These are phyloP conservation scores for Cathartes aura DNA, from an alignment of 2,113 vertebrate species.

Conservation along the genomic window DNA sequence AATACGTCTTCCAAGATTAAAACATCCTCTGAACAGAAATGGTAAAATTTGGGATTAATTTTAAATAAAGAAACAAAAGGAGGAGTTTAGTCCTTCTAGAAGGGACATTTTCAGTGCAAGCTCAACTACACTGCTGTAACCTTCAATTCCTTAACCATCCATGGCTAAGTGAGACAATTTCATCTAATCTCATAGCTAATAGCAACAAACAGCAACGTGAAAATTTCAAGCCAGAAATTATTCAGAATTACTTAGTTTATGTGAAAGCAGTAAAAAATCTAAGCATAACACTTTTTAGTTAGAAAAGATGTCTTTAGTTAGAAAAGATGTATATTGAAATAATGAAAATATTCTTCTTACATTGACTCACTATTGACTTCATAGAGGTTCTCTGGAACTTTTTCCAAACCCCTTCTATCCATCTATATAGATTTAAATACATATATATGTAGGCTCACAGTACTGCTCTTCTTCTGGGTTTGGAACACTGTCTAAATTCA, in stretches of 20 bases:
- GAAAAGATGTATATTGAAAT: background rate
- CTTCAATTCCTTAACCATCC: background rate
- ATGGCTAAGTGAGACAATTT: background rate
- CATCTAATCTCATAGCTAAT: background rate
- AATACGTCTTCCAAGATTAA: background rate
- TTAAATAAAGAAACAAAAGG: background rate
- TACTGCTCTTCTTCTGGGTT: background rate
- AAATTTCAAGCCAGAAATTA: background rate
- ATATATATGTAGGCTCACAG: background rate
- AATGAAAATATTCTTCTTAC: background rate
- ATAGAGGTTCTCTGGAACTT: background rate
- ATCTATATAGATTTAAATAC: background rate
- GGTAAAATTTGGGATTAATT: background rate
- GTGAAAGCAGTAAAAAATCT: background rate
- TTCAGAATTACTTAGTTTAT: background rate
- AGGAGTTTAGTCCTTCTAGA: background rate
- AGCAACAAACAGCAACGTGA: background rate
- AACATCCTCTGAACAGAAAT: background rate
- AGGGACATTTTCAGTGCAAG: background rate
- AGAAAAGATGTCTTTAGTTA: background rate
- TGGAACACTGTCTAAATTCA: background rate
- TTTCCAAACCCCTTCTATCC: background rate
- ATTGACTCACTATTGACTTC: background rate
- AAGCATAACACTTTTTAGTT: background rate
- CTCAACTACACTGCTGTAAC: background rate